Conservation (phyloP, 23 tunicate species). For the Halocynthia roretzi region DNA sequence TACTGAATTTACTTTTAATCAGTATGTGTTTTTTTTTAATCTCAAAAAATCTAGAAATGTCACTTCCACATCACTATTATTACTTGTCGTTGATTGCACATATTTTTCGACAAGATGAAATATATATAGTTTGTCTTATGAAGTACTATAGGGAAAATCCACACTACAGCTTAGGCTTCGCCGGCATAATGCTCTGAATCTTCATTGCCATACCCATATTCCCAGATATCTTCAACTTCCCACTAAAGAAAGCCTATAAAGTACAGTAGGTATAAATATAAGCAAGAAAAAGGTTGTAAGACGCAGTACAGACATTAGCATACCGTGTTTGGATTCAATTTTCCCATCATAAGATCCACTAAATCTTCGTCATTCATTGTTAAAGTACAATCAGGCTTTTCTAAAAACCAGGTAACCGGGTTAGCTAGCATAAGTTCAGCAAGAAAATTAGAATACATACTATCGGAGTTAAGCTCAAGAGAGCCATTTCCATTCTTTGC, state of each 20-base stretch:
- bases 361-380: conserved; percentile 82
- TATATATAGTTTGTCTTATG: too few species aligned
- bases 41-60: too few species aligned
- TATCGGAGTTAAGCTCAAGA: conserved; percentile 64
- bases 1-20: too few species aligned
- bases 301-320: background rate
- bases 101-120: too few species aligned
- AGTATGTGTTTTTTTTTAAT: too few species aligned
- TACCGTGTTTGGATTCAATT: conserved; percentile 81
- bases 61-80: too few species aligned
- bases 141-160: too few species aligned
- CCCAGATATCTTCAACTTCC: conserved; percentile 74
- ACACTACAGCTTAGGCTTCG: conserved; percentile 63
- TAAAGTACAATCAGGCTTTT: conserved; percentile 78
- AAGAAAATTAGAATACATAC: conserved; percentile 24
- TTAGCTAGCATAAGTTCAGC: background rate
- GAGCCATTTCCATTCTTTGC: conserved; percentile 82
- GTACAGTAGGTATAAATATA: too few species aligned
- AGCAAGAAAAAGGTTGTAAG: too few species aligned
- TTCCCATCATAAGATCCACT: conserved; percentile 79
- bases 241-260: conserved; percentile 74
- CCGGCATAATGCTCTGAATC: conserved; percentile 74
- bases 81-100: too few species aligned
- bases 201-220: conserved; percentile 87
- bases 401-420: conserved; percentile 12